Conservation (phyloP, 2,113 vertebrate genomes). For the Solea senegalensis region DNA sequence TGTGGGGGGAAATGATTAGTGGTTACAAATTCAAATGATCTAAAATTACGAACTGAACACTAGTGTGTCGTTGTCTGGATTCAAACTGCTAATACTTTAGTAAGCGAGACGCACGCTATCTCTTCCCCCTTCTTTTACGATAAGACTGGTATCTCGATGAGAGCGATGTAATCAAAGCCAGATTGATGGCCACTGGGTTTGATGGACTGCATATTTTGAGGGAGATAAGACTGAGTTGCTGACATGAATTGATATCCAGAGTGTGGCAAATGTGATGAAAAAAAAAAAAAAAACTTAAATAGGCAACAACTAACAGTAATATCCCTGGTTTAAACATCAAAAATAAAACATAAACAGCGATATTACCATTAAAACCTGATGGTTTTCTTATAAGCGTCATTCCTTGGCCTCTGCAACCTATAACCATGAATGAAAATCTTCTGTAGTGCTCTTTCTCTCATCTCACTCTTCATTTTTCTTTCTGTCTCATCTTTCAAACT, state of each 20-base stretch:
- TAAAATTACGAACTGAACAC: not conserved
- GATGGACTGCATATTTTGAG: slow-evolving; percentile 26
- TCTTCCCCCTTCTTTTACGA: slow-evolving; percentile 6
- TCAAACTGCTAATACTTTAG: not conserved
- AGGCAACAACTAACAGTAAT: slow-evolving; percentile 27
- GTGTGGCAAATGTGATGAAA: not conserved
- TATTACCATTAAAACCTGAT: not conserved
- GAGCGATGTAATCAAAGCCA: slow-evolving; percentile 13
- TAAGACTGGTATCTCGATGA: slow-evolving; percentile 8
- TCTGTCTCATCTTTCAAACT: slow-evolving; percentile 27
- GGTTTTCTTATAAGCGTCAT: not conserved
- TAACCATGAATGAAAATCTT: no score
- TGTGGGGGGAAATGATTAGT: not conserved
- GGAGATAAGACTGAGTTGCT: slow-evolving; percentile 9
- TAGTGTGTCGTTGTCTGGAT: not conserved
- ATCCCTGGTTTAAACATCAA: slow-evolving; percentile 13
- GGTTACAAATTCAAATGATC: not conserved
- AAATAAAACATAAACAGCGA: not conserved
- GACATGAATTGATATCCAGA: slow-evolving; percentile 23
- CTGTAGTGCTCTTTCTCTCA: no score
- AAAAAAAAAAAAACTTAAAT: not conserved
- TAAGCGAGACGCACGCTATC: not conserved
- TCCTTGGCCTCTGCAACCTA: not conserved
- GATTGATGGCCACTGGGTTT: slow-evolving; percentile 34
- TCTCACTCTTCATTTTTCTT: not conserved